phyloP scores from a whole-genome alignment of 1,140 invertebrate genomes.

The Drosophila sturtevanti region DNA sequence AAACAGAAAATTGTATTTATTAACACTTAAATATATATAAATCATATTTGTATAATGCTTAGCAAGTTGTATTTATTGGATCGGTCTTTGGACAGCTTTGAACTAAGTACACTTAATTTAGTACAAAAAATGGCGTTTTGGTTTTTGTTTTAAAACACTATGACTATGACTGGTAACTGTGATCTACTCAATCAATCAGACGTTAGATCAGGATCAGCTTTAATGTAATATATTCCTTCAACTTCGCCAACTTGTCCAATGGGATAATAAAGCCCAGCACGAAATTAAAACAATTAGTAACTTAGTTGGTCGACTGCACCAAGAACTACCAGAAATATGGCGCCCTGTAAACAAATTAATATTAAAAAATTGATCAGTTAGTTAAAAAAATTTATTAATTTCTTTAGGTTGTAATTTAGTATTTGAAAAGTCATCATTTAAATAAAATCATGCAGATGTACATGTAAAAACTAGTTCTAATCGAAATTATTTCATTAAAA shows the following conservation, averaged over 20 bases:
- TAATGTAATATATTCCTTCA: slow-evolving; percentile 24
- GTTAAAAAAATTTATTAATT: too few relatives aligned
- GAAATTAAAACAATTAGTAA: slow-evolving; percentile 18
- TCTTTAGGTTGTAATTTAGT: too few relatives aligned
- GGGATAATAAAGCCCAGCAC: slow-evolving; percentile 24
- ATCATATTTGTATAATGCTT: slow-evolving; percentile 39
- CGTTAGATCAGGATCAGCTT: slow-evolving; percentile 23
- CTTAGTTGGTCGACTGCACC: slow-evolving; percentile 39
- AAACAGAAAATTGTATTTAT: slow-evolving; percentile 66
- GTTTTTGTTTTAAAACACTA: slow-evolving; percentile 48
- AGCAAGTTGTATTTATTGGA: slow-evolving; percentile 59
- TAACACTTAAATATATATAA: slow-evolving; percentile 69
- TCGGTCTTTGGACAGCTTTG: slow-evolving; percentile 43
- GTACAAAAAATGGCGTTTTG: slow-evolving; percentile 15
- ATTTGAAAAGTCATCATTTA: too few relatives aligned
- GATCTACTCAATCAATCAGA: neutral
- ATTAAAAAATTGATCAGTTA: neutral
- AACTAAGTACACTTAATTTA: slow-evolving; percentile 70
- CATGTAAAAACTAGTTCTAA: too few relatives aligned
- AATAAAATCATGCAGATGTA: too few relatives aligned
- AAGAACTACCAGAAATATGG: slow-evolving; percentile 58
- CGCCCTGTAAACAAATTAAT: slow-evolving; percentile 59
- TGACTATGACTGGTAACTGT: slow-evolving; percentile 59
- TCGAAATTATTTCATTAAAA: neutral
- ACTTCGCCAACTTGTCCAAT: slow-evolving; percentile 35